Evolutionary conservation across 2,888 invertebrate species (phyloP).

Genomic region (Perizoma affinitatum): DNA sequence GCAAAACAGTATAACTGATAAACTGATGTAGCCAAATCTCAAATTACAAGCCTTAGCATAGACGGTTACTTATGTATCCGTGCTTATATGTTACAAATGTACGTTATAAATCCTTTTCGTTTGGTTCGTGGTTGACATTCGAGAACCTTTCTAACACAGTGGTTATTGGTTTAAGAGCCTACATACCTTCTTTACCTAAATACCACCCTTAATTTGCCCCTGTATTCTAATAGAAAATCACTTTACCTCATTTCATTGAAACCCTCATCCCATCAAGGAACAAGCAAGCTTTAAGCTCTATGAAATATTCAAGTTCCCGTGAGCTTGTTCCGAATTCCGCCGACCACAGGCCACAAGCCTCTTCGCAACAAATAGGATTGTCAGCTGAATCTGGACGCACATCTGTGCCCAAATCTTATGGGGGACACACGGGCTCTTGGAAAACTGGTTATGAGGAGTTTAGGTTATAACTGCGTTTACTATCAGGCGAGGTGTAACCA

Average conservation of each 20-base stretch:
- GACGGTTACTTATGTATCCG: too few relatives aligned
- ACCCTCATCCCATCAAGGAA: conserved; percentile 17
- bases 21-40: too few relatives aligned
- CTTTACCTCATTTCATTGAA: conserved; percentile 2
- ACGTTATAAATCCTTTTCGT: too few relatives aligned
- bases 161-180: too few relatives aligned
- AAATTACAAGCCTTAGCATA: too few relatives aligned
- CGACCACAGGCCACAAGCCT: conserved; percentile 62
- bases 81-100: too few relatives aligned
- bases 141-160: too few relatives aligned
- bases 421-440: conserved; percentile 51
- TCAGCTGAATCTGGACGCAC: conserved; percentile 71
- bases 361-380: conserved; percentile 74
- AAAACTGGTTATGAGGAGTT: conserved; percentile 3
- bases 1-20: too few relatives aligned
- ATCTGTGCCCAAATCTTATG: conserved; percentile 73
- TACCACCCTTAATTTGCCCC: neutral
- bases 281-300: conserved; percentile 41
- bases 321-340: conserved; percentile 62
- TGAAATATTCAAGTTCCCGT: conserved; percentile 57
- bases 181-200: neutral
- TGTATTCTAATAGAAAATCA: neutral
- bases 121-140: too few relatives aligned
- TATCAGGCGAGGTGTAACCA: too few relatives aligned
- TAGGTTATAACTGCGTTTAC: too few relatives aligned